Evolutionary conservation across 2,888 invertebrate genomes (phyloP).

Genomic region (Morinoia aosen): DNA sequence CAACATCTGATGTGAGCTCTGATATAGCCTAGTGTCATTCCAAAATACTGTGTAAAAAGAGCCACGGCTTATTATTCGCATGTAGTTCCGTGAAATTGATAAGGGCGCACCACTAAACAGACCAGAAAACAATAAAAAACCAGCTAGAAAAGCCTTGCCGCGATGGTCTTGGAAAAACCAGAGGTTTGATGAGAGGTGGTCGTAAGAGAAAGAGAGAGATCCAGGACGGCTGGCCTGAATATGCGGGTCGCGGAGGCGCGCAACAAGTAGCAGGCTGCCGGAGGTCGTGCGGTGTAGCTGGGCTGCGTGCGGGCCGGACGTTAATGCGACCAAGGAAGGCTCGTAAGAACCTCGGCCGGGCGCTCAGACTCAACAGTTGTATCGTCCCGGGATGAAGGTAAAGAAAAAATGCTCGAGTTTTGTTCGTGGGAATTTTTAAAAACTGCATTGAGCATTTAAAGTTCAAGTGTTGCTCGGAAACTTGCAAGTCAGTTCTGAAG

Average conservation of each 20-base stretch:
- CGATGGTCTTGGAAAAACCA: too few species aligned
- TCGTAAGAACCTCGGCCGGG: not conserved
- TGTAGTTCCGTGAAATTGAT: not conserved
- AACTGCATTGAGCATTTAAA: not conserved
- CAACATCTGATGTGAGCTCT: not conserved
- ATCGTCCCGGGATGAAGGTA: not conserved
- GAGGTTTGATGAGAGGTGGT: too few species aligned
- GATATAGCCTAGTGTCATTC: not conserved
- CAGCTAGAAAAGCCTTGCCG: too few species aligned
- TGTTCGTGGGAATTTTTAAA: not conserved
- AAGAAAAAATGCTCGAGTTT: not conserved
- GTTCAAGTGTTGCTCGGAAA: not conserved
- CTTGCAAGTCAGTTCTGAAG: too few species aligned
- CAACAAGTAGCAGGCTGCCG: not conserved
- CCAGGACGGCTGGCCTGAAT: not conserved
- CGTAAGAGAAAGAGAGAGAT: not conserved
- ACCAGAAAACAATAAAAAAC: too few species aligned
- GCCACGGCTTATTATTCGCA: not conserved
- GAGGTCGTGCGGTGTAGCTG: not conserved
- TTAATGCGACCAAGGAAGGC: not conserved
- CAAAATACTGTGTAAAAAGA: not conserved
- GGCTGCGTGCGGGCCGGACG: not conserved
- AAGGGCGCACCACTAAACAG: too few species aligned
- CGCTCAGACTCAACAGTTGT: not conserved
- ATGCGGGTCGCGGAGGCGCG: not conserved